Conservation (phyloP, 2,888 invertebrate species). For the Fabriciana adippe region DNA sequence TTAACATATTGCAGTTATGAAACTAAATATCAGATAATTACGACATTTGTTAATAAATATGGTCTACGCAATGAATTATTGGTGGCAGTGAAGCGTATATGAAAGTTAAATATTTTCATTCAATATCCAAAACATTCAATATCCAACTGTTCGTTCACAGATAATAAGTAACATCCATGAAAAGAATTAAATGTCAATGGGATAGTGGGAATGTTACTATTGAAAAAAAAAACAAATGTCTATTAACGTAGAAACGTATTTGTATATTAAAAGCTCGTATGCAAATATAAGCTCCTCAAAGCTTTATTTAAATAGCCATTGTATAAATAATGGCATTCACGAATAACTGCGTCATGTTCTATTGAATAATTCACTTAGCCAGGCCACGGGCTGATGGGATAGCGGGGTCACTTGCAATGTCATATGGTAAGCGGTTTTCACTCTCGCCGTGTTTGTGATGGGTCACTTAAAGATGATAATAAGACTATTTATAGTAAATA, state of each 20-base stretch:
- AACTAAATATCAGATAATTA: too few relatives aligned
- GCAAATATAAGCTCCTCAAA: conserved; percentile 13
- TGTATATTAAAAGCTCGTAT: conserved; percentile 7
- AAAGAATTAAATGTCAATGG: too few relatives aligned
- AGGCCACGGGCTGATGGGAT: conserved; percentile 1
- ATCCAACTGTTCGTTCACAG: too few relatives aligned
- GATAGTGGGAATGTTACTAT: too few relatives aligned
- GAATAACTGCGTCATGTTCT: conserved; percentile 4
- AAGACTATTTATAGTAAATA: neutral
- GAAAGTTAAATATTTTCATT: too few relatives aligned
- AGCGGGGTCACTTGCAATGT: conserved; percentile 26
- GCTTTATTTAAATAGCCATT: conserved; percentile 12
- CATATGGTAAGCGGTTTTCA: conserved; percentile 32
- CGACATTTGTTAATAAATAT: too few relatives aligned
- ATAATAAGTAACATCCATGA: too few relatives aligned
- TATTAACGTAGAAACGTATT: neutral
- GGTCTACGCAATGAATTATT: too few relatives aligned
- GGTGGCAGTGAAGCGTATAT: too few relatives aligned
- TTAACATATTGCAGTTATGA: too few relatives aligned
- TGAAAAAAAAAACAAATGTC: neutral
- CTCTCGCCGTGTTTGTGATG: conserved; percentile 24
- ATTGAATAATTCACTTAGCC: conserved; percentile 22
- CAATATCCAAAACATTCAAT: too few relatives aligned
- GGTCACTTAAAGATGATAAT: conserved; percentile 2
- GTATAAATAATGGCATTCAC: conserved; percentile 10